phyloP scores from a whole-genome alignment of 2,888 invertebrate species.

The Siphonodentalium dalli region DNA sequence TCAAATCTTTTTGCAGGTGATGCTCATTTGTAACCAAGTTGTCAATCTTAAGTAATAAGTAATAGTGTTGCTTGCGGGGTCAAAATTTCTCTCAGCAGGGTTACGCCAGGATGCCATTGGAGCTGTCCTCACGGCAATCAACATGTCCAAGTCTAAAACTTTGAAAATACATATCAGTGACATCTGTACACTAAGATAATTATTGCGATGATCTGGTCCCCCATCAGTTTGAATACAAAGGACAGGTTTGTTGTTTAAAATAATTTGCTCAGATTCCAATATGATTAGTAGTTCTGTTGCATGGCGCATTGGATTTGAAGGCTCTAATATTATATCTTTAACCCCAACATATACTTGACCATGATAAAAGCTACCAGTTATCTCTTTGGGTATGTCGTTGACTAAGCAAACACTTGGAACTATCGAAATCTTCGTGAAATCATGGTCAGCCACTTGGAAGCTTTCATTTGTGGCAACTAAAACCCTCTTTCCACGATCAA shows the following conservation, averaged over 20 bases:
- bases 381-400: conserved; percentile 6
- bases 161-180: conserved; percentile 15
- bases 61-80: too few relatives aligned
- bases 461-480: neutral
- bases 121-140: conserved; percentile 20
- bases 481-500: neutral
- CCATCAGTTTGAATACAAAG: conserved; percentile 16
- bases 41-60: too few relatives aligned
- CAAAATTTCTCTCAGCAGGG: conserved; percentile 22
- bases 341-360: conserved; percentile 16
- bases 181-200: conserved; percentile 13
- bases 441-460: conserved; percentile 16
- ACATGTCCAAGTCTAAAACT: conserved; percentile 15
- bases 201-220: conserved; percentile 15
- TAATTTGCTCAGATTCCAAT: neutral
- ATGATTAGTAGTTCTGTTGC: conserved; percentile 3
- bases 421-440: conserved; percentile 10
- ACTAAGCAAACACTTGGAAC: conserved; percentile 10
- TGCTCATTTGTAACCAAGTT: too few relatives aligned
- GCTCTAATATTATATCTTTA: conserved; percentile 19
- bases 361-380: conserved; percentile 8
- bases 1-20: too few relatives aligned
- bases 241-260: conserved; percentile 4
- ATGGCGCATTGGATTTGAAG: conserved; percentile 12
- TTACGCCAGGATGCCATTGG: conserved; percentile 20